Evolutionary conservation across 2,113 vertebrate genomes (phyloP).

Genomic region (Lasiurus borealis): DNA sequence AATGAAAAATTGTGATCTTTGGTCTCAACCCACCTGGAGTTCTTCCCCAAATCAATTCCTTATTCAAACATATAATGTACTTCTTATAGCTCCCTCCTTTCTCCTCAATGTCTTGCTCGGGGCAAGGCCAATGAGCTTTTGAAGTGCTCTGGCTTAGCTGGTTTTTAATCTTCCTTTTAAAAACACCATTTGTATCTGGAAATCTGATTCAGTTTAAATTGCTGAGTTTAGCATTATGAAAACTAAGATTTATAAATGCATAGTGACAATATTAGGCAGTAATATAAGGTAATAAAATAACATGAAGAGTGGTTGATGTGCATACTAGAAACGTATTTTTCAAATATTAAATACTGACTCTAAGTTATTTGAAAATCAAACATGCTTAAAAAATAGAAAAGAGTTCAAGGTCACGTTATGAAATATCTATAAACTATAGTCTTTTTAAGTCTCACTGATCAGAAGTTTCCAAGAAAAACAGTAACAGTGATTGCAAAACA

Average conservation of each 20-base stretch:
- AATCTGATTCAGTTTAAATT: constrained; percentile 65
- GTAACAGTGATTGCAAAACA: not conserved
- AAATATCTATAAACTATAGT: constrained; percentile 33
- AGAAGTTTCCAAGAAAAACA: constrained; percentile 19
- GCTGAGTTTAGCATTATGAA: constrained; percentile 70
- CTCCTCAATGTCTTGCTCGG: constrained; percentile 52
- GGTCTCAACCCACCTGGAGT: constrained; percentile 62
- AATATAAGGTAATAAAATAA: constrained; percentile 62
- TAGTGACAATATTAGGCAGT: constrained; percentile 62
- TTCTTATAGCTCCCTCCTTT: constrained; percentile 45
- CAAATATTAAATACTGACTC: constrained; percentile 68
- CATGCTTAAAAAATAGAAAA: constrained; percentile 61
- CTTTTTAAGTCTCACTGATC: not conserved
- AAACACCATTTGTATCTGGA: constrained; percentile 71
- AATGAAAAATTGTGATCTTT: constrained; percentile 72
- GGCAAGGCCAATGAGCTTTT: constrained; percentile 78
- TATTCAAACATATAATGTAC: constrained; percentile 70
- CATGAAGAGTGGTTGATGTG: constrained; percentile 38
- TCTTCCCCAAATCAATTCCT: constrained; percentile 72
- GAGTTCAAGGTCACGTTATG: not conserved
- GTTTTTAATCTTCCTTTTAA: constrained; percentile 82
- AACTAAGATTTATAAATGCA: constrained; percentile 74
- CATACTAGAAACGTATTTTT: constrained; percentile 64
- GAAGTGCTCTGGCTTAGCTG: constrained; percentile 74
- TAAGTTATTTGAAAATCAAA: constrained; percentile 71